A percentile compares a stretch with the other conserved stretches of the same genome.
phyloP scores from a whole-genome alignment of 1,140 invertebrate species.

The Epicauta chinensis region DNA sequence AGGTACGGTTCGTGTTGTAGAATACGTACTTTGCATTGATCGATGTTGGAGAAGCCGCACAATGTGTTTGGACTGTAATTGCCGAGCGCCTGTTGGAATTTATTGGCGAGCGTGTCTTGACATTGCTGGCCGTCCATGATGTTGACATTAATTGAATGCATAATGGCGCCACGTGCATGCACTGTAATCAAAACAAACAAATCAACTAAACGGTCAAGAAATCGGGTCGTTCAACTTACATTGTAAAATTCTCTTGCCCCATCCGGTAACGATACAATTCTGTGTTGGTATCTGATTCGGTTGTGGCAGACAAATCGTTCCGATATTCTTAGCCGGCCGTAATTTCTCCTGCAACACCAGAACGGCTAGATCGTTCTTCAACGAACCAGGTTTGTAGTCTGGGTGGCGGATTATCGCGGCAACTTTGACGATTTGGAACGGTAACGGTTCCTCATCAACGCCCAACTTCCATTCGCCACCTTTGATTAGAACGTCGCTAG shows the following conservation, averaged over 20 bases:
- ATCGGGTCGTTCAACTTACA: conserved; percentile 55
- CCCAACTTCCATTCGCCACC: conserved; percentile 82
- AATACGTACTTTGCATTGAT: conserved; percentile 47
- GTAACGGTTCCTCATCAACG: conserved; percentile 68
- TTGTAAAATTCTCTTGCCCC: conserved; percentile 72
- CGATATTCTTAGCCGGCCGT: conserved; percentile 58
- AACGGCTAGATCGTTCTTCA: conserved; percentile 66
- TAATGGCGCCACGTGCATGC: conserved; percentile 61
- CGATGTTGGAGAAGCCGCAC: conserved; percentile 34
- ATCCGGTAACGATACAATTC: conserved; percentile 71
- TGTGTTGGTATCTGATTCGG: conserved; percentile 43
- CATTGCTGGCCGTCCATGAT: conserved; percentile 56
- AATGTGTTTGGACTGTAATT: conserved; percentile 46
- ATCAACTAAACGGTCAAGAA: not conserved
- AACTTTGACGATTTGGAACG: conserved; percentile 69
- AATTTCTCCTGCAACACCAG: conserved; percentile 60
- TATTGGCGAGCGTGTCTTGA: conserved; percentile 48
- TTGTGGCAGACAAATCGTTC: conserved; percentile 60
- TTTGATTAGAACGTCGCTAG: conserved; percentile 66
- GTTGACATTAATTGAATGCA: conserved; percentile 67
- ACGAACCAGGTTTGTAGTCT: conserved; percentile 54
- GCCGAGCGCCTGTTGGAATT: conserved; percentile 46
- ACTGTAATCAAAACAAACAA: conserved; percentile 46
- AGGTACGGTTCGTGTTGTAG: too few relatives aligned
- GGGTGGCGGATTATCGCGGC: conserved; percentile 65